These are phyloP conservation scores for Dicrurus megarhynchus DNA, from an alignment of 2,113 vertebrate species.

Conservation along the genomic window DNA sequence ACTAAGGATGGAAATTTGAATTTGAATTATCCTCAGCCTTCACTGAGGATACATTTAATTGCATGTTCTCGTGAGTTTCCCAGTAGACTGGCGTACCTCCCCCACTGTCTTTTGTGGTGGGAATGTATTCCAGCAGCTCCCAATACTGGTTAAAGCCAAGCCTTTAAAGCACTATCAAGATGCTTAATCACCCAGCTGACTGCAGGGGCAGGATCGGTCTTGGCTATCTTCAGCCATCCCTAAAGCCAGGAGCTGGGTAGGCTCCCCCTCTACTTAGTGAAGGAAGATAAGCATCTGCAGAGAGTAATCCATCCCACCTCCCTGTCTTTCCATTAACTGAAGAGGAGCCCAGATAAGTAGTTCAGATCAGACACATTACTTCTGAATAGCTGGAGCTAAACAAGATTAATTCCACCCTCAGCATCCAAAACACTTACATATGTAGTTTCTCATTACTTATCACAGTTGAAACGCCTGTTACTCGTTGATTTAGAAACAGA, in stretches of 20 bases:
- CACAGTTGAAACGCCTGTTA: neutral
- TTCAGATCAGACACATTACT: neutral
- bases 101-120: neutral
- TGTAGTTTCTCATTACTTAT: constrained; percentile 15
- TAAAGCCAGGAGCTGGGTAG: neutral
- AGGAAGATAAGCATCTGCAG: constrained; percentile 35
- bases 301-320: constrained; percentile 16
- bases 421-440: constrained; percentile 10
- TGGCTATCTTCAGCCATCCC: constrained; percentile 24
- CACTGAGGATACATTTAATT: neutral
- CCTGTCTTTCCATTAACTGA: neutral
- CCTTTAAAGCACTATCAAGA: neutral
- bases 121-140: neutral
- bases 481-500: neutral
- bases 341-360: constrained; percentile 22
- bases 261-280: neutral
- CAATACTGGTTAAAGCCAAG: neutral
- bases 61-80: neutral
- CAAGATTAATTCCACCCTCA: constrained; percentile 24
- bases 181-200: constrained; percentile 2
- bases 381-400: neutral
- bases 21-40: neutral
- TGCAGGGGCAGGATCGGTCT: neutral
- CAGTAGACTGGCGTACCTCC: neutral
- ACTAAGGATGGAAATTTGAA: neutral